Base-by-base conservation (phyloP, 2,888 invertebrate genomes). In the Mystacides longicornis region DNA sequence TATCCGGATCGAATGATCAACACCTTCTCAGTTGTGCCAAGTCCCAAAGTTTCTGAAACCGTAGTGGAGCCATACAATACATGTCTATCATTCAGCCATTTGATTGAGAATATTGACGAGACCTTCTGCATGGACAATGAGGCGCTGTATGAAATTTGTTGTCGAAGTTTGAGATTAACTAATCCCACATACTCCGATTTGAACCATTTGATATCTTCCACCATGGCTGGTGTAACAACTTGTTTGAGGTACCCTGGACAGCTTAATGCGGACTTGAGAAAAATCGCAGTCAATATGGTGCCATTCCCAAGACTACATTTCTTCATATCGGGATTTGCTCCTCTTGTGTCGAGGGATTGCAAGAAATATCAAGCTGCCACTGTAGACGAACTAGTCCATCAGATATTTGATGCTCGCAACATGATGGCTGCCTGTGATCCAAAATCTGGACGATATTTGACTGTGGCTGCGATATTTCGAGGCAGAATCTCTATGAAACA, bases 341-440 rank as follows among this genome's bases (percentile, higher is more conserved):
- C 50, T 33, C 50, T 50, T 7, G 16, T 27, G 7, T 27, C 50
- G 18, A 3, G 18, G 11, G 33, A 20, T 3, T 18, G 31, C 19
- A 27, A 31, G 19, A 16, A 27, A 20, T 50, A 50, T 20, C 20
- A 33, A 20, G 27, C 50, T 5, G 7, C 18, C 2, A 48, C 47
- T 1, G 53, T 53, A 11, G n/a, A 19, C 5, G 53, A 53, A 48
- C 46, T 53, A 19, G 31, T 46, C 14, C 47, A 48, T 16, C 53
- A 53, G 48, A 53, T 53, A 46, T 53, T 53, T 19, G 37, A 53
- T 16, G 19, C 48, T 16, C 46, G 46, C 14, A 53, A 53, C 42
- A 48, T 53, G 49, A 53, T 49, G 53, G 49, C 37, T 14, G 53
- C 53, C 19, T 53, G 53, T 27, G 42, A 48, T 23, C 53, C 53